Evolutionary conservation across 2,888 invertebrate genomes (phyloP), one percentile per base, ranked within the genome.

Genomic region (Lochmaea capreae): DNA sequence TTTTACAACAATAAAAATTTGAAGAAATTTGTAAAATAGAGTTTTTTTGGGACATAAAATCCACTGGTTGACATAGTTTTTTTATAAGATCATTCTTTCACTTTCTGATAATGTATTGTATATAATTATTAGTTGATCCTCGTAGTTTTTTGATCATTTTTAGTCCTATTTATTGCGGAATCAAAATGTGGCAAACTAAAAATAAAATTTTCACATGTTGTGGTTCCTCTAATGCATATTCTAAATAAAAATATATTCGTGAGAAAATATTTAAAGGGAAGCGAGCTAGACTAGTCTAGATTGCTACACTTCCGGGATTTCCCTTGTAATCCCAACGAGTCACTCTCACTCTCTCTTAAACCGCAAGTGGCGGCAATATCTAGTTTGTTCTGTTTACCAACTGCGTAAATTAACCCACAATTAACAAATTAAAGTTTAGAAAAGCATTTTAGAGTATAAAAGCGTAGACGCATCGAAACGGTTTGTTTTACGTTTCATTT

Each of bases 231-330:
- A 54, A 54, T 11, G 54, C 54, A 54, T 16, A 54, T 54, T 54
- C 54, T 54, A 54, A 54, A 54, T 54, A 70, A 72, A 73, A 76
- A 71, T 72, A 76, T 78, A 74, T 80, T 78, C 79, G 81, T 80
- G 81, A 80, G 80, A 82, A 81, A 78, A 71, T 76, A 76, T 61
- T 67, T 76, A 73, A 74, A 79, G 83, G 84, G 84, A 84, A 84
- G 73, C 80, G 79, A 74, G 70, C 80, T 81, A 83, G 84, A 84
- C 84, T 76, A 78, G 83, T 82, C 82, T 82, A 80, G 72, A 70
- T 77, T 77, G 73, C 70, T 76, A 73, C 75, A 80, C 78, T 82
- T 83, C 83, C 83, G 83, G 83, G 80, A 81, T 80, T 83, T 81
- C 81, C 81, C 78, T 67, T 67, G 43, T 62, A 72, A 65, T 52